Conservation (phyloP, 2,797 vertebrate genomes). For the Pseudomugil gertrudae region DNA sequence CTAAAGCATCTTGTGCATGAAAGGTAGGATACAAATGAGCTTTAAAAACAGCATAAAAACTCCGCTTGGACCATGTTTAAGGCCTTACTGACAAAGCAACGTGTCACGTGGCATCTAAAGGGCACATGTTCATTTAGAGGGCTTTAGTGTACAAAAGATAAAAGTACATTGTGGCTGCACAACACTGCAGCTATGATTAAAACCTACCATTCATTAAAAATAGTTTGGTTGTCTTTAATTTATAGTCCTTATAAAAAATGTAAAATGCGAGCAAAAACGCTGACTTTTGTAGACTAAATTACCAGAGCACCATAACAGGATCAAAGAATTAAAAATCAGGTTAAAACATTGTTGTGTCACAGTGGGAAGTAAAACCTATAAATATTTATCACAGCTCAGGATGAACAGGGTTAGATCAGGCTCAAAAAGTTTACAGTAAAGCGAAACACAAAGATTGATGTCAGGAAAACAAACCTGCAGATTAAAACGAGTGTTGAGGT, state of each 20-base stretch:
- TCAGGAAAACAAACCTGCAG: constrained; percentile 44
- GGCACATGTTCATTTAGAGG: not conserved
- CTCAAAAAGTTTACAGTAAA: constrained; percentile 15
- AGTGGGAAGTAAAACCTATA: constrained; percentile 5
- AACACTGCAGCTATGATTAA: not conserved
- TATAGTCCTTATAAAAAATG: constrained; percentile 23
- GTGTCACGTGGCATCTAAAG: no score
- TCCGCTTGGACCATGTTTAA: not conserved
- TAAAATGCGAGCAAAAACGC: constrained; percentile 17
- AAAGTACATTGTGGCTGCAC: constrained; percentile 11
- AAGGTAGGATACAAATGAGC: no score
- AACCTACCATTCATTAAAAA: constrained; percentile 4
- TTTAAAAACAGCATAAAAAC: not conserved
- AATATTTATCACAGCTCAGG: constrained; percentile 16
- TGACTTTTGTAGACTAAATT: constrained; percentile 18
- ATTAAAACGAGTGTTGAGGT: constrained; percentile 72
- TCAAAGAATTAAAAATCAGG: constrained; percentile 7
- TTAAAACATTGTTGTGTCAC: not conserved
- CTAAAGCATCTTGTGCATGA: not conserved
- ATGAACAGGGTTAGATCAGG: constrained; percentile 17
- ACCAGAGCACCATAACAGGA: constrained; percentile 6
- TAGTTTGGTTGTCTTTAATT: constrained; percentile 34
- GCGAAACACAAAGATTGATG: constrained; percentile 9
- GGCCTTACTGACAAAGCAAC: no score
- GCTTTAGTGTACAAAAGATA: not conserved